A percentile compares a stretch with the other conserved stretches of the same genome.
These are phyloP conservation scores for Drosophila lacertosa DNA, from an alignment of 1,140 invertebrate species.

Conservation along the genomic window DNA sequence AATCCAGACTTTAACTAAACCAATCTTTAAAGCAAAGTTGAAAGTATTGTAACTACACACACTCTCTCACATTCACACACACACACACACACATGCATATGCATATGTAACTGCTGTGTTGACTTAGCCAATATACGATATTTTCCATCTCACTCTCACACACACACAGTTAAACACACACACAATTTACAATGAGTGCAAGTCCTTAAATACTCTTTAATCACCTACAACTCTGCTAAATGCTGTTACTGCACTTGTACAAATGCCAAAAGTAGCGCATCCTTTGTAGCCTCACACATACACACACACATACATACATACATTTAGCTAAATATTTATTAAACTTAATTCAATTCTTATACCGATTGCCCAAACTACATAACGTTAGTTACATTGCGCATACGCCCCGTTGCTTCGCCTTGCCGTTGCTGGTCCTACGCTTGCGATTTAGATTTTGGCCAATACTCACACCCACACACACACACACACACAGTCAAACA, in stretches of 20 bases:
- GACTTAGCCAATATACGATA: conserved; percentile 9
- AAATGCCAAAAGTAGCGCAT: conserved; percentile 26
- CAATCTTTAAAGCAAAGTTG: conserved; percentile 42
- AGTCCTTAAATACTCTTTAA: conserved; percentile 25
- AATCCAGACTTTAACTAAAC: conserved; percentile 44
- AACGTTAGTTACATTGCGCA: conserved; percentile 58
- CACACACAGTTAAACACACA: conserved; percentile 12
- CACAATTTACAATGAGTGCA: conserved; percentile 13
- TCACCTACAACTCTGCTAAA: conserved; percentile 37
- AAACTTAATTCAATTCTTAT: conserved; percentile 52
- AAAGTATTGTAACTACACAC: conserved; percentile 38
- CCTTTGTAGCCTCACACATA: conserved; percentile 2
- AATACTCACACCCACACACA: conserved; percentile 9
- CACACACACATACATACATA: conserved; percentile 23
- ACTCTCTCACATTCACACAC: conserved; percentile 2
- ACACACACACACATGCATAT: conserved; percentile 7
- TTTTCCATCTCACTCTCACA: conserved; percentile 9
- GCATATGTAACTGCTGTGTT: conserved; percentile 4
- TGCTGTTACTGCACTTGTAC: conserved; percentile 44
- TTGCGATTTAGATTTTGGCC: conserved; percentile 46
- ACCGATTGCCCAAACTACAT: conserved; percentile 8
- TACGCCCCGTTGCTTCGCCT: conserved; percentile 71
- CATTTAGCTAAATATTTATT: conserved; percentile 26
- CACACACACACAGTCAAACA: conserved; percentile 23
- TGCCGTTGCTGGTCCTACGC: conserved; percentile 54